Conservation (phyloP, 2,797 vertebrate genomes). For the Furcifer pardalis region DNA sequence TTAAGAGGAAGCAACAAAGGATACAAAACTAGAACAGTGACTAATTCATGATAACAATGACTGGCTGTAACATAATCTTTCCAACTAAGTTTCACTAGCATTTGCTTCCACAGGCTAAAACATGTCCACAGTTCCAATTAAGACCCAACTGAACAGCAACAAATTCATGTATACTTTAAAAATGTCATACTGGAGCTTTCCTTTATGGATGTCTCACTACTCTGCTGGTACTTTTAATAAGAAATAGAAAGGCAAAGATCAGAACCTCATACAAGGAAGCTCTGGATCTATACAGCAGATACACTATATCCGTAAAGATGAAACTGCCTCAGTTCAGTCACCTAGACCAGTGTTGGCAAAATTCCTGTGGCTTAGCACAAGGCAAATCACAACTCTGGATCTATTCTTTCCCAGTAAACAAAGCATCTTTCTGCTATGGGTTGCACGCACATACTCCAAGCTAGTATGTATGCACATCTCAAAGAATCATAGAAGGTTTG, state of each 20-base stretch:
- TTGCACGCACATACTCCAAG: no score
- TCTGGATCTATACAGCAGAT: not conserved
- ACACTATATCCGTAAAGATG: not conserved
- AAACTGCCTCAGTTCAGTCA: not conserved
- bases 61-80: not conserved
- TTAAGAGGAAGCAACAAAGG: not conserved
- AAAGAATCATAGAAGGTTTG: no score
- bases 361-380: no score
- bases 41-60: not conserved
- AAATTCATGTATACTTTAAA: not conserved
- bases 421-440: no score
- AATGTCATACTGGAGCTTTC: not conserved
- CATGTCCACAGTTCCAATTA: not conserved
- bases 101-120: not conserved
- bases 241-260: not conserved
- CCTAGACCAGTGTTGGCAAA: not conserved
- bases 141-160: not conserved
- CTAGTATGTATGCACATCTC: no score
- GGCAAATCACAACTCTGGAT: no score
- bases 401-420: no score
- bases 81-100: not conserved
- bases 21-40: not conserved
- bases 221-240: not conserved
- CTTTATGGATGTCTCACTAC: not conserved
- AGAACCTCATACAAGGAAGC: not conserved